Evolutionary conservation across 2,797 vertebrate genomes (phyloP).

Genomic region (Neomorphus geoffroyi): DNA sequence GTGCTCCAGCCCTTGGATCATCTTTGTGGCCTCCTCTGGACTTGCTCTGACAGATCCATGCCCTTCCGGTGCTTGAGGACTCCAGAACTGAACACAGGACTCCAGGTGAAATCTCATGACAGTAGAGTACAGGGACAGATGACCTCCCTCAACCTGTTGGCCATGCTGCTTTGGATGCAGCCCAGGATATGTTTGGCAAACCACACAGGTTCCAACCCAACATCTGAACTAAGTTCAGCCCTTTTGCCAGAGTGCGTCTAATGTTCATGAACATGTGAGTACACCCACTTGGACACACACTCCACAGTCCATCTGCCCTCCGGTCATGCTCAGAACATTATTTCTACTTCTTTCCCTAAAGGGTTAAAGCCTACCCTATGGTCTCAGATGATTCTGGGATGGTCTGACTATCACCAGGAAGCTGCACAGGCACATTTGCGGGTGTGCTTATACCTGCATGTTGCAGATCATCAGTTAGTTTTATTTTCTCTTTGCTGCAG

Average conservation of each 20-base stretch:
- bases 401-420: background rate
- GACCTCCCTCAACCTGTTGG: too few relatives aligned
- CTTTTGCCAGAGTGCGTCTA: background rate
- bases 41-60: too few relatives aligned
- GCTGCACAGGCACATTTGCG: accelerated
- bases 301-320: background rate
- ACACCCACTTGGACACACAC: accelerated
- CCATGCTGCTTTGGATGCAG: too few relatives aligned
- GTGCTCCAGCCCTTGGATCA: too few relatives aligned
- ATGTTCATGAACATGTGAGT: background rate
- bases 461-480: background rate
- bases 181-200: too few relatives aligned
- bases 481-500: background rate
- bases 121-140: too few relatives aligned
- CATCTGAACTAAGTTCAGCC: accelerated
- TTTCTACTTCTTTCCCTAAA: background rate
- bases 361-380: background rate
- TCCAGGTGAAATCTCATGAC: too few relatives aligned
- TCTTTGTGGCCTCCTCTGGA: too few relatives aligned
- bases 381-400: background rate
- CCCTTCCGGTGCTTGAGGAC: too few relatives aligned
- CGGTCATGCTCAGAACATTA: background rate
- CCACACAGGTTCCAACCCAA: background rate
- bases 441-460: background rate
- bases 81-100: too few relatives aligned